Percentiles rank a stretch among this genome's conserved stretches.
Evolutionary conservation across 2,113 vertebrate species (phyloP).

Genomic region (Leptobrachium leishanense): DNA sequence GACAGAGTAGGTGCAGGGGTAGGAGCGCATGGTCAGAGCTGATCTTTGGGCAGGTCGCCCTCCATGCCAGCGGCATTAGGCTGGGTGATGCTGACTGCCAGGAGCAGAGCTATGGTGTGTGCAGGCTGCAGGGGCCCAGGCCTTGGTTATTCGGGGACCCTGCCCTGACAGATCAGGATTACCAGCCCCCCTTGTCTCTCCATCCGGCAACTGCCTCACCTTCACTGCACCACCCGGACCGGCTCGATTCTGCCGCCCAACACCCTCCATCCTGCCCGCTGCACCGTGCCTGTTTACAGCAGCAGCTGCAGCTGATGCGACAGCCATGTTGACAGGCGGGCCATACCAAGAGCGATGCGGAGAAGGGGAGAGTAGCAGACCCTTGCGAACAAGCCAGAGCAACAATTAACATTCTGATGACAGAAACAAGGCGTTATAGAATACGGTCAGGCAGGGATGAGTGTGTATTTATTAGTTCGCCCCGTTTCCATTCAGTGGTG

Average conservation of each 20-base stretch:
- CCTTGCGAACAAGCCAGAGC: neutral
- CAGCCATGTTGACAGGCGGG: conserved; percentile 22
- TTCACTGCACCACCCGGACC: conserved; percentile 71
- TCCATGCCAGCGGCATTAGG: too few relatives aligned
- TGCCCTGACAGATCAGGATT: neutral
- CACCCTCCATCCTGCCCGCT: conserved; percentile 66
- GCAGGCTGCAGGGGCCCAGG: neutral
- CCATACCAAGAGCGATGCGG: conserved; percentile 9
- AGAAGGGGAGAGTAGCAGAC: neutral
- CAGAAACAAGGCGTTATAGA: too few relatives aligned
- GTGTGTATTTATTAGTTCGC: too few relatives aligned
- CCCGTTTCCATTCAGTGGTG: too few relatives aligned
- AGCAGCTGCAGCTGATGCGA: conserved; percentile 58
- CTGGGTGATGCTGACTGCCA: too few relatives aligned
- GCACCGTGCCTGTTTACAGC: conserved; percentile 79
- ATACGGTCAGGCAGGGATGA: too few relatives aligned
- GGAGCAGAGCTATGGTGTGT: neutral
- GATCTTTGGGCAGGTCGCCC: too few relatives aligned
- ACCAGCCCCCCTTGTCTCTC: too few relatives aligned
- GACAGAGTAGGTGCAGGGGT: too few relatives aligned
- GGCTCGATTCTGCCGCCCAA: conserved; percentile 65
- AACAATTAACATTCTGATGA: neutral
- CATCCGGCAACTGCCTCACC: conserved; percentile 65
- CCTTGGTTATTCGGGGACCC: neutral
- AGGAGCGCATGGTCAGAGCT: too few relatives aligned